Evolutionary conservation across 2,113 vertebrate species (phyloP).

Genomic region (Apeltes quadracus): DNA sequence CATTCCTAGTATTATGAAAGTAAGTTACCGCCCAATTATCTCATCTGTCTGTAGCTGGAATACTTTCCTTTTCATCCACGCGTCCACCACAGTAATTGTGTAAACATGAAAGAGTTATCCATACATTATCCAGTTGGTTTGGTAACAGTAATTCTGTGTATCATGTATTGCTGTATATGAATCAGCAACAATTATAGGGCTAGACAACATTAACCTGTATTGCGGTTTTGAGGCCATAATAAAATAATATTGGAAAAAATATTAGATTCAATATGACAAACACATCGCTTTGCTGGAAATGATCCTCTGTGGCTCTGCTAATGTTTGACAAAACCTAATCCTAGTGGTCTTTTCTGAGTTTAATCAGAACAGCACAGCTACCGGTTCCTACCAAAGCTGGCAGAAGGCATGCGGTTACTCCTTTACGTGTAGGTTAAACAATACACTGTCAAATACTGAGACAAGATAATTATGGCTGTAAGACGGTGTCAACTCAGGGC

Average conservation of each 20-base stretch:
- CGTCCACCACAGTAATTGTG: background rate
- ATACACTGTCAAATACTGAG: slow-evolving; percentile 77
- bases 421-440: slow-evolving; percentile 73
- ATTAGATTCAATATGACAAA: background rate
- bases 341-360: slow-evolving; percentile 63
- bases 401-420: slow-evolving; percentile 70
- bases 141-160: background rate
- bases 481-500: slow-evolving; percentile 70
- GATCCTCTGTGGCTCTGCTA: slow-evolving; percentile 6
- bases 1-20: background rate
- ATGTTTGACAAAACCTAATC: slow-evolving; percentile 62
- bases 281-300: background rate
- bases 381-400: slow-evolving; percentile 60
- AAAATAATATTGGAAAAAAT: background rate
- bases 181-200: background rate
- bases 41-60: background rate
- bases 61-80: background rate
- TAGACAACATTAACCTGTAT: background rate
- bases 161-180: background rate
- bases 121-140: background rate
- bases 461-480: slow-evolving; percentile 82
- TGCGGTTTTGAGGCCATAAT: background rate
- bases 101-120: background rate
- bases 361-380: slow-evolving; percentile 70
- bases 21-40: background rate